phyloP scores from a whole-genome alignment of 2,113 vertebrate genomes.

The Varanus salvator region DNA sequence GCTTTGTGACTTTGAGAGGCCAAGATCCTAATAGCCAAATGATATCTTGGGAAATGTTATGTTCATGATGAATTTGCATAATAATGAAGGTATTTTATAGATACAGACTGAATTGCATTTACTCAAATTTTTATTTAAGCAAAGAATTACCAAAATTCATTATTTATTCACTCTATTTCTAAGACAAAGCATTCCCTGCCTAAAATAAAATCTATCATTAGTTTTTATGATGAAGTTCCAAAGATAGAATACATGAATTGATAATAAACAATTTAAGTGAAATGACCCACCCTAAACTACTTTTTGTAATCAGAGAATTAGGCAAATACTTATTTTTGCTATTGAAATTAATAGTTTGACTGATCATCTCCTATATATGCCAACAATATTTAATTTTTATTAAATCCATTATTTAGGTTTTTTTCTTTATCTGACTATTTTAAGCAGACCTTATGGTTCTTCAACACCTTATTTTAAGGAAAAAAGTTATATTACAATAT shows the following conservation, averaged over 20 bases:
- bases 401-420: slow-evolving; percentile 16
- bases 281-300: not conserved
- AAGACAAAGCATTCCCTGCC: slow-evolving; percentile 45
- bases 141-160: slow-evolving; percentile 65
- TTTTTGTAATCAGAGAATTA: slow-evolving; percentile 6
- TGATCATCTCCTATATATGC: not conserved
- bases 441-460: not conserved
- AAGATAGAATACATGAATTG: slow-evolving; percentile 30
- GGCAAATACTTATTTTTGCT: not conserved
- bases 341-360: not conserved
- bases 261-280: not conserved
- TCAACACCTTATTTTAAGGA: not conserved
- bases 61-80: slow-evolving; percentile 65
- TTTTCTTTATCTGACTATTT: too few relatives aligned
- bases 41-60: slow-evolving; percentile 73
- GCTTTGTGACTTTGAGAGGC: slow-evolving; percentile 72
- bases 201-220: slow-evolving; percentile 50
- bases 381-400: slow-evolving; percentile 30
- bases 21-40: slow-evolving; percentile 73
- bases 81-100: slow-evolving; percentile 73
- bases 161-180: slow-evolving; percentile 21
- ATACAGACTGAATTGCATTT: slow-evolving; percentile 63
- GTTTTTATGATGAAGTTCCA: slow-evolving; percentile 42
- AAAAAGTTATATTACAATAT: slow-evolving; percentile 35
- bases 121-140: slow-evolving; percentile 68